phyloP scores from a whole-genome alignment of 1,140 invertebrate species.

The Adoxophyes honmai region DNA sequence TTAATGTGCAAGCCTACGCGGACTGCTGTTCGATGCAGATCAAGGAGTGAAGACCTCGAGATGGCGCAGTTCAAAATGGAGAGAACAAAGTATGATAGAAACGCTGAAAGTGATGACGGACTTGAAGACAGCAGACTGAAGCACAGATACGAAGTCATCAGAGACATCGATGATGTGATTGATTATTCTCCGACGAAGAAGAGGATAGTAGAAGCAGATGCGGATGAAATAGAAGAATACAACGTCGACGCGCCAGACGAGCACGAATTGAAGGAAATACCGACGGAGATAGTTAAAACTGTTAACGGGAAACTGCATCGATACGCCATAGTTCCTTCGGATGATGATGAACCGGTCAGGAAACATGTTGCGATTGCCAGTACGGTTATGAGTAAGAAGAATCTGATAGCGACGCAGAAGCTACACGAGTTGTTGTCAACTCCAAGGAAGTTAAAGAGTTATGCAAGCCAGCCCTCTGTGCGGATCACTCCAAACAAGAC shows the following conservation, averaged over 20 bases:
- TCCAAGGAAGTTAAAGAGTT: constrained; percentile 80
- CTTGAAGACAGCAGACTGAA: constrained; percentile 50
- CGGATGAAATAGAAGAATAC: constrained; percentile 72
- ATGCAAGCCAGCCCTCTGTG: constrained; percentile 71
- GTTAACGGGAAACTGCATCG: constrained; percentile 78
- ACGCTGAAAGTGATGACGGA: constrained; percentile 48
- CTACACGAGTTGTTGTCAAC: constrained; percentile 85
- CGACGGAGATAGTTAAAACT: constrained; percentile 79
- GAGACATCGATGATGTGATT: constrained; percentile 75
- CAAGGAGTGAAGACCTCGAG: constrained; percentile 65
- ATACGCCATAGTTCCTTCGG: constrained; percentile 80
- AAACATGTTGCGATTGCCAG: constrained; percentile 61
- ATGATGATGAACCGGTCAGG: constrained; percentile 66
- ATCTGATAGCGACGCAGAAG: constrained; percentile 84
- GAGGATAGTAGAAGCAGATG: constrained; percentile 77
- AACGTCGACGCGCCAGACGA: constrained; percentile 79
- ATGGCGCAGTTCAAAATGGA: constrained; percentile 62
- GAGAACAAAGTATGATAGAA: constrained; percentile 42
- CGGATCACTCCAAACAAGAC: constrained; percentile 61
- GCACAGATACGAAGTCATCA: constrained; percentile 76
- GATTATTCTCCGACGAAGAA: constrained; percentile 79
- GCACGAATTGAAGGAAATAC: constrained; percentile 77
- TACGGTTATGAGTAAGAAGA: constrained; percentile 75
- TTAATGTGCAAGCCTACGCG: constrained; percentile 56
- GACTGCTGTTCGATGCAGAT: constrained; percentile 44